Percentiles rank a stretch among this genome's conserved stretches.
Evolutionary conservation across 2,797 vertebrate species (phyloP).

Genomic region (Poeciliopsis presidionis): DNA sequence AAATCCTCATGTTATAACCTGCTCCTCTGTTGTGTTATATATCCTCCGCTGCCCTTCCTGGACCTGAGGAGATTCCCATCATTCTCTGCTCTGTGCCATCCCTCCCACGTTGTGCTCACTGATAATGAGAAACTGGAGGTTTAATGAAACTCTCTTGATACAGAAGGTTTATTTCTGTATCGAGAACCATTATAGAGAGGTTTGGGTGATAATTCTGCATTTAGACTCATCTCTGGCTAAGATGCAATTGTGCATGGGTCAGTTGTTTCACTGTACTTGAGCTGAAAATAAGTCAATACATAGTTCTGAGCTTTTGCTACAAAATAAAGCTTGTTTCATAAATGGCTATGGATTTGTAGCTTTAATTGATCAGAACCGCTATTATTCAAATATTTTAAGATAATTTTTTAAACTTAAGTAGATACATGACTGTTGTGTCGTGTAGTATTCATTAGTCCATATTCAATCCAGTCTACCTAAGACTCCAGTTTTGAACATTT

Average conservation of each 20-base stretch:
- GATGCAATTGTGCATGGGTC: neutral
- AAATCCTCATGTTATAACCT: slow-evolving; percentile 24
- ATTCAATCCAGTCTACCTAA: no score
- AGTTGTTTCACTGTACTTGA: neutral
- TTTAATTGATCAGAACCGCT: neutral
- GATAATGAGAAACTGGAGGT: slow-evolving; percentile 27
- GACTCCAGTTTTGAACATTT: no score
- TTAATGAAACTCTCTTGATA: slow-evolving; percentile 14
- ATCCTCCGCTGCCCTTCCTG: neutral
- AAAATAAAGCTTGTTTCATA: neutral
- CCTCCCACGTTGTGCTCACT: neutral
- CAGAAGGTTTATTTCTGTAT: neutral
- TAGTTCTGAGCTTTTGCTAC: neutral
- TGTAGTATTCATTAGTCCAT: no score
- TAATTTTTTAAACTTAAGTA: neutral
- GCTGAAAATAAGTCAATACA: neutral
- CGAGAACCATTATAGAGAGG: neutral
- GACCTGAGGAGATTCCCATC: slow-evolving; percentile 30
- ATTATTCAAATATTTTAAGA: neutral
- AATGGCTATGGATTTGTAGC: neutral
- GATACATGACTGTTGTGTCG: no score
- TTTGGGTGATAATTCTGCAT: neutral
- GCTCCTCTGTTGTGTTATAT: slow-evolving; percentile 14
- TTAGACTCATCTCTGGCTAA: neutral
- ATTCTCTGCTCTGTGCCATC: slow-evolving; percentile 6